These are phyloP conservation scores for Caracal caracal DNA, from an alignment of 2,113 vertebrate species.

Conservation along the genomic window DNA sequence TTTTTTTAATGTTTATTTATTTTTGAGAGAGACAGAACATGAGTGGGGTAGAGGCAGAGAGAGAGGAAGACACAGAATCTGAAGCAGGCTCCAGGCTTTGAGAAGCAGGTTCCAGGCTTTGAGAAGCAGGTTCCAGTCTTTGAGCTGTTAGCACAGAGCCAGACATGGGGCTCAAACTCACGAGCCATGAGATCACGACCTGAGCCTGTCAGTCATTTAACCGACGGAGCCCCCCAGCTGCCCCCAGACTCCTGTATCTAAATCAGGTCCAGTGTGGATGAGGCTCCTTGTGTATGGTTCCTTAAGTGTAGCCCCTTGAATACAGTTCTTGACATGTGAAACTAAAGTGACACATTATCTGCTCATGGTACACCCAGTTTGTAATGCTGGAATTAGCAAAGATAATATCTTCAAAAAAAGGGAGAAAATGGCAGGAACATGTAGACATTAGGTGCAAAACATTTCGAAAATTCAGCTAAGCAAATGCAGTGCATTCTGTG, in stretches of 20 bases:
- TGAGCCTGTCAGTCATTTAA: too few species aligned
- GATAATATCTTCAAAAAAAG: neutral
- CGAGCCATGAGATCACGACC: too few species aligned
- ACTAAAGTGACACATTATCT: neutral
- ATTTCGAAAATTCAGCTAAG: neutral
- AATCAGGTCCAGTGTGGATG: neutral
- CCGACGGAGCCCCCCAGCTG: too few species aligned
- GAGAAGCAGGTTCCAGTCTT: too few species aligned
- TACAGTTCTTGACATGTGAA: neutral
- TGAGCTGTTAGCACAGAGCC: too few species aligned
- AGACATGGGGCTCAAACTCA: too few species aligned
- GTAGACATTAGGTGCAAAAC: neutral
- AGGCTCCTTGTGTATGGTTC: neutral
- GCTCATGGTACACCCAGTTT: accelerated
- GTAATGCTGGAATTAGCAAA: neutral
- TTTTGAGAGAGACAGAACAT: too few species aligned
- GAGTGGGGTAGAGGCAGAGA: too few species aligned
- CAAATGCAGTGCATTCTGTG: neutral
- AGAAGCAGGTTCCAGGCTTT: too few species aligned
- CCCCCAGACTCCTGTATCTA: neutral
- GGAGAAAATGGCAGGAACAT: neutral
- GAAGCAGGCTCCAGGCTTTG: too few species aligned
- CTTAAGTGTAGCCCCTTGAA: neutral
- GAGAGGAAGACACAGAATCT: too few species aligned
- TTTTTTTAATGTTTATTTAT: too few species aligned